Percentiles rank a stretch among this genome's conserved stretches.
phyloP scores from a whole-genome alignment of 2,113 vertebrate genomes.

The Cyanoramphus novaezelandiae region DNA sequence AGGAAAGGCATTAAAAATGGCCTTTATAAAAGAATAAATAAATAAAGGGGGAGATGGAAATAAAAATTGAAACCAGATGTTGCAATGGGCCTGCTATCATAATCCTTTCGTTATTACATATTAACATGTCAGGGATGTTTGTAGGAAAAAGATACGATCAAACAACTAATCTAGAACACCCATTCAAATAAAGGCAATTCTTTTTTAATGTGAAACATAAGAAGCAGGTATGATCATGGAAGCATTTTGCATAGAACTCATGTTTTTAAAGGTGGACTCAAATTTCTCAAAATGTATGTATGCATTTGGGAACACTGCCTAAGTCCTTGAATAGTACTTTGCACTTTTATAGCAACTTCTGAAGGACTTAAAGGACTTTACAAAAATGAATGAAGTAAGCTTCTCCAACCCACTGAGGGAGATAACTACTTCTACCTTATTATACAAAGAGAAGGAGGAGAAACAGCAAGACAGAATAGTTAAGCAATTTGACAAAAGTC shows the following conservation, averaged over 20 bases:
- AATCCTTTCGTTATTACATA: neutral
- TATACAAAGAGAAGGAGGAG: neutral
- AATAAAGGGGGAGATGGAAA: neutral
- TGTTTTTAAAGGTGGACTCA: neutral
- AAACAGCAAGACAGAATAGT: neutral
- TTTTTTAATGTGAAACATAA: neutral
- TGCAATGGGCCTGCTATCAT: neutral
- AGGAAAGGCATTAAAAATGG: neutral
- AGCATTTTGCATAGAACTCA: neutral
- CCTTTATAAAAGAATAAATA: neutral
- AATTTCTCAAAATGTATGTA: neutral
- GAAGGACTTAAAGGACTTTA: neutral
- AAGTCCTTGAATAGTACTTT: neutral
- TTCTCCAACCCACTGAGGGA: neutral
- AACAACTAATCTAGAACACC: conserved; percentile 38
- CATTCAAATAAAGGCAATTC: conserved; percentile 28
- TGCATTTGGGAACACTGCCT: neutral
- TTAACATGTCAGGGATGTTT: conserved; percentile 30
- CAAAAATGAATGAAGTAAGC: neutral
- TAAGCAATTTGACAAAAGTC: neutral
- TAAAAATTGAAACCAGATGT: neutral
- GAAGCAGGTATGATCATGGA: neutral
- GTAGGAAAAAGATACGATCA: neutral
- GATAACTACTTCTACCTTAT: neutral
- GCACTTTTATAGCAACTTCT: neutral